Conservation (phyloP, 2,797 vertebrate genomes). For the Crocidura indochinensis region DNA sequence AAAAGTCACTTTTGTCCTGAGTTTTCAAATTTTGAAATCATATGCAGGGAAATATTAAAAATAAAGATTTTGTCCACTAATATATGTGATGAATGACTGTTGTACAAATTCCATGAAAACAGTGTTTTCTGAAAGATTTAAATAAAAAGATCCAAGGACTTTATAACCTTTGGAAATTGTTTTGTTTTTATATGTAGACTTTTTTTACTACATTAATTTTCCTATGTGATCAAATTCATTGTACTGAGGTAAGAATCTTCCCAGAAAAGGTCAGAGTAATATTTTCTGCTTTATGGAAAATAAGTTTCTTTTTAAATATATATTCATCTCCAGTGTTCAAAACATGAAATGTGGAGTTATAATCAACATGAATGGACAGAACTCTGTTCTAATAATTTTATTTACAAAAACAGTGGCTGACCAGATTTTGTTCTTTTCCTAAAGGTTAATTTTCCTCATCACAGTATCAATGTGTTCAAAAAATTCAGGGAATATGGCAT, state of each 20-base stretch:
- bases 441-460: slow-evolving; percentile 15
- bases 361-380: too few species aligned
- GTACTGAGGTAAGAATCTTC: not conserved
- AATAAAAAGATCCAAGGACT: not conserved
- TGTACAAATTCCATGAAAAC: slow-evolving; percentile 4
- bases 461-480: not conserved
- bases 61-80: slow-evolving; percentile 8
- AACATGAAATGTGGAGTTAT: too few species aligned
- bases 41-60: not conserved
- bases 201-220: not conserved
- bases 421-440: not conserved
- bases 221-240: rapidly evolving
- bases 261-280: not conserved
- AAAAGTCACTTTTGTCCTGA: not conserved
- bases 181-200: not conserved
- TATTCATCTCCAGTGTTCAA: not conserved
- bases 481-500: not conserved
- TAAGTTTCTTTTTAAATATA: not conserved
- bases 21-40: not conserved
- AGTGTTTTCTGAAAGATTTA: not conserved
- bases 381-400: not conserved
- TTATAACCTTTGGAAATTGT: not conserved
- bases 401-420: not conserved
- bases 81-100: not conserved
- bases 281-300: not conserved